These are phyloP conservation scores for Brachyptera putata DNA, from an alignment of 2,888 invertebrate species.

Conservation along the genomic window DNA sequence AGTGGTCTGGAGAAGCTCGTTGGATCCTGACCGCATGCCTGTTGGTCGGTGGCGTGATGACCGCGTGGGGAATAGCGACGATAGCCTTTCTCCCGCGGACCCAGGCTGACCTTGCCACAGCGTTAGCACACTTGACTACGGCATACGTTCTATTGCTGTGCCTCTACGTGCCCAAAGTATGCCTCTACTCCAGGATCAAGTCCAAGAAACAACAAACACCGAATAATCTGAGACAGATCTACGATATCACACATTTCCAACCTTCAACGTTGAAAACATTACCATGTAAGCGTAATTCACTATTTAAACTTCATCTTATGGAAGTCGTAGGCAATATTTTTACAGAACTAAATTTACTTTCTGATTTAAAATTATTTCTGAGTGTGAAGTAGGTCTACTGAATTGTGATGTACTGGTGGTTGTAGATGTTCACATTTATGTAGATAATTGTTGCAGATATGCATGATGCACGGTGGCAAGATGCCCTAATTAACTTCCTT, in stretches of 20 bases:
- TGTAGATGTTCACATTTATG: no score
- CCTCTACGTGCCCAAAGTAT: conserved; percentile 29
- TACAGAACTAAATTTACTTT: no score
- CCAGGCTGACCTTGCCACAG: conserved; percentile 27
- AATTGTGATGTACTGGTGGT: no score
- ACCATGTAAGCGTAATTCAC: conserved; percentile 18
- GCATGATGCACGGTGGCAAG: no score
- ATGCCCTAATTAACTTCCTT: no score
- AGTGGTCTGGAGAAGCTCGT: conserved; percentile 25
- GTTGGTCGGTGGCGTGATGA: conserved; percentile 26
- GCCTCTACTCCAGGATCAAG: conserved; percentile 21
- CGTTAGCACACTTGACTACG: conserved; percentile 26
- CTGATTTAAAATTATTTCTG: no score
- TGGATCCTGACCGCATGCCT: conserved; percentile 29
- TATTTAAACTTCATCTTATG: no score
- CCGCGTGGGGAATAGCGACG: conserved; percentile 29
- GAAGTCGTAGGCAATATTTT: no score
- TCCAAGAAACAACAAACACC: conserved; percentile 16
- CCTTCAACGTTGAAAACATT: conserved; percentile 24
- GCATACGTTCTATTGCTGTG: conserved; percentile 29
- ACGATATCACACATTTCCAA: conserved; percentile 29
- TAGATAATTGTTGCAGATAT: no score
- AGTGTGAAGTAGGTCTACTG: no score
- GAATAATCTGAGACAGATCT: conserved; percentile 23
- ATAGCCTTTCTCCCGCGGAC: conserved; percentile 22